Percentiles rank a stretch among this genome's conserved stretches.
These are phyloP conservation scores for Falco punctatus DNA, from an alignment of 2,113 vertebrate genomes.

Conservation along the genomic window DNA sequence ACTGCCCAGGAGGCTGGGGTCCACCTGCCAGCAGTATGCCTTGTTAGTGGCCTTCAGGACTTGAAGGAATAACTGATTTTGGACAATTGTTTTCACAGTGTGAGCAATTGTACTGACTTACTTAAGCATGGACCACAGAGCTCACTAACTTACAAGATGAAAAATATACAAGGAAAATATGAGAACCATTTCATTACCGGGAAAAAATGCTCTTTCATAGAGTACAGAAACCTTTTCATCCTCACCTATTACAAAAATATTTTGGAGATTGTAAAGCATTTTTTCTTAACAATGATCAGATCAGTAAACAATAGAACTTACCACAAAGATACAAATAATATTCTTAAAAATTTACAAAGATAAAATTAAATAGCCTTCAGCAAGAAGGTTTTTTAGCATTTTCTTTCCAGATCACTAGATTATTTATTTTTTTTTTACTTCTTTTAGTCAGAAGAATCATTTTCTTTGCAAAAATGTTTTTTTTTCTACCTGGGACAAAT, in stretches of 20 bases:
- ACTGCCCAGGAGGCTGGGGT: background rate
- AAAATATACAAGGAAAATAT: background rate
- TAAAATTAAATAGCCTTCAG: background rate
- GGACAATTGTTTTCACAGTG: background rate
- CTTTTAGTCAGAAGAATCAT: background rate
- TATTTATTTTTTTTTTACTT: background rate
- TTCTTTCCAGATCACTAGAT: background rate
- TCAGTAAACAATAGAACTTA: background rate
- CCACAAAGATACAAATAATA: background rate
- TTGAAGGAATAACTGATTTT: background rate
- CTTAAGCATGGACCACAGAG: accelerated
- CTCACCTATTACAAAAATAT: background rate
- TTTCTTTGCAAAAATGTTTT: conserved; percentile 14
- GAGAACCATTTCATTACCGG: background rate
- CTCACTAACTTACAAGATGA: accelerated
- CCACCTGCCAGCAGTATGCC: background rate
- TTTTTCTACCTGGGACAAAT: conserved; percentile 55
- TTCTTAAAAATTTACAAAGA: background rate
- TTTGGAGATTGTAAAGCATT: background rate
- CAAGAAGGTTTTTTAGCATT: background rate
- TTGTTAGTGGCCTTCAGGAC: background rate
- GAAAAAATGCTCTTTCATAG: background rate
- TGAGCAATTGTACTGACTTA: background rate
- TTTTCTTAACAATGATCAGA: background rate
- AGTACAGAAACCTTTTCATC: background rate